Evolutionary conservation across 2,888 invertebrate species (phyloP).

Genomic region (Zygogramma bicolorata): DNA sequence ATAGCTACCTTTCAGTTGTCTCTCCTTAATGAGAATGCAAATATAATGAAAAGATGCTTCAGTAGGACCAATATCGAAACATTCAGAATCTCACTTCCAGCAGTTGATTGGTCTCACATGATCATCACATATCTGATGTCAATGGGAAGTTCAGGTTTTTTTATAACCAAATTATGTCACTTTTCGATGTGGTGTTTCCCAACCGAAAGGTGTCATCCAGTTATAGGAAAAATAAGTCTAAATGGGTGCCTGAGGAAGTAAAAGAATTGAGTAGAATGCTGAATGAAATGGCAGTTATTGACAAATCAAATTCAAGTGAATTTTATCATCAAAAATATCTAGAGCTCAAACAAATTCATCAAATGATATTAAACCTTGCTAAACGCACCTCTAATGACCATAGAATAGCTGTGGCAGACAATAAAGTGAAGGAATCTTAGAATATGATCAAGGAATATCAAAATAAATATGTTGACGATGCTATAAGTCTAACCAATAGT

Average conservation of each 20-base stretch:
- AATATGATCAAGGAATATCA: neutral
- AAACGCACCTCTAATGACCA: constrained; percentile 3
- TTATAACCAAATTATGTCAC: neutral
- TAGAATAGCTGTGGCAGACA: constrained; percentile 8
- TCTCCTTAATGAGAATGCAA: neutral
- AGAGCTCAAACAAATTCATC: neutral
- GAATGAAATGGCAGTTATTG: neutral
- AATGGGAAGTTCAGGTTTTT: neutral
- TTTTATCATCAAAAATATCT: neutral
- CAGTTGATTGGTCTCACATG: neutral
- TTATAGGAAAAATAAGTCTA: neutral
- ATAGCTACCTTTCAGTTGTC: neutral
- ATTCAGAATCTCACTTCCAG: neutral
- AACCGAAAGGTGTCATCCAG: neutral
- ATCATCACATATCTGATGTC: neutral
- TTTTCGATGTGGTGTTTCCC: neutral
- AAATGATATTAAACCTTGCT: neutral
- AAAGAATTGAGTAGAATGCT: constrained; percentile 7
- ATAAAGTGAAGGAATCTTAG: neutral
- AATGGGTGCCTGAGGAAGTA: neutral
- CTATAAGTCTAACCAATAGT: neutral
- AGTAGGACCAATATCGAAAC: neutral
- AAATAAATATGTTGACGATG: neutral
- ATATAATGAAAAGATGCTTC: neutral
- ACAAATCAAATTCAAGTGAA: neutral